Percentiles rank a stretch among this genome's conserved stretches.
Conservation (phyloP, 2,888 invertebrate genomes). For the Plagodis pulveraria region DNA sequence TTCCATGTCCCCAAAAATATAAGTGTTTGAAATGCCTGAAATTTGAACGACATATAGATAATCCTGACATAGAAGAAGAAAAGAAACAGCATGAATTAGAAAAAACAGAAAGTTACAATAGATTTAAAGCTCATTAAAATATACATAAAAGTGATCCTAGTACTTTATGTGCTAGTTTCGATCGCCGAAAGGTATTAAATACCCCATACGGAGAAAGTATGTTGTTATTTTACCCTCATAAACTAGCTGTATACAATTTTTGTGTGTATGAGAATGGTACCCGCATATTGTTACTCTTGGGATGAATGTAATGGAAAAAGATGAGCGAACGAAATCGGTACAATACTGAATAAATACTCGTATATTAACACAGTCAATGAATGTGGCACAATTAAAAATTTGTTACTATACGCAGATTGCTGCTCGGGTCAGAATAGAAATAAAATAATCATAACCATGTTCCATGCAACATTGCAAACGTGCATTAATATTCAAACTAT, state of each 20-base stretch:
- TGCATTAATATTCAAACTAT: conserved; percentile 36
- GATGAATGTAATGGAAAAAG: conserved; percentile 36
- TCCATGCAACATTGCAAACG: conserved; percentile 33
- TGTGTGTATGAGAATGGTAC: conserved; percentile 37
- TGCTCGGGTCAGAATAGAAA: conserved; percentile 43
- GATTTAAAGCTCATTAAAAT: conserved; percentile 20
- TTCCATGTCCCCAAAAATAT: conserved; percentile 40
- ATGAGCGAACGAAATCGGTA: conserved; percentile 37
- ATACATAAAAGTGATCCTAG: conserved; percentile 25
- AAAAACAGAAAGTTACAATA: conserved; percentile 6
- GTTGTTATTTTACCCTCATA: conserved; percentile 35
- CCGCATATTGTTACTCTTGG: conserved; percentile 34
- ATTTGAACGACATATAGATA: background rate
- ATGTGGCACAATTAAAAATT: conserved; percentile 25
- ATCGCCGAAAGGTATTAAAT: conserved; percentile 38
- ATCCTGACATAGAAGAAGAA: conserved; percentile 4
- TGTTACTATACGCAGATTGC: conserved; percentile 41
- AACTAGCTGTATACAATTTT: conserved; percentile 35
- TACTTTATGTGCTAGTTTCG: conserved; percentile 26
- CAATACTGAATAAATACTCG: conserved; percentile 23
- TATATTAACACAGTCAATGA: conserved; percentile 32
- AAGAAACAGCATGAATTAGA: conserved; percentile 1
- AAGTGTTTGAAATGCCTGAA: conserved; percentile 34
- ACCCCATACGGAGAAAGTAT: conserved; percentile 41
- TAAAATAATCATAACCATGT: conserved; percentile 35